Percentiles rank a stretch among this genome's conserved stretches.
Evolutionary conservation across 2,113 vertebrate genomes (phyloP).

Genomic region (Trachemys scripta): DNA sequence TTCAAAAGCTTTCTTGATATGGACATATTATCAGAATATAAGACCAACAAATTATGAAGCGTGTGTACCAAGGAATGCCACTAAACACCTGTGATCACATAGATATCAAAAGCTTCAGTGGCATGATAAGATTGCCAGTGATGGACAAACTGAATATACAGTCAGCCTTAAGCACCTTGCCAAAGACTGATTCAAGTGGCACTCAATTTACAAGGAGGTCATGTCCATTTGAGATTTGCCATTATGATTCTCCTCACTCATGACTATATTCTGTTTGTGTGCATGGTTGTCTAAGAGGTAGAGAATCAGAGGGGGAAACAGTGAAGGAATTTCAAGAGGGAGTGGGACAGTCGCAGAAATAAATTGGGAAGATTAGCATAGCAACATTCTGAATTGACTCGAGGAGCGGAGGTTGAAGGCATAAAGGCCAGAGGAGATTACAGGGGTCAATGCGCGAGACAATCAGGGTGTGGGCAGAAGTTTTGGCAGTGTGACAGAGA

Average conservation of each 20-base stretch:
- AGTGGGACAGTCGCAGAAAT: not conserved
- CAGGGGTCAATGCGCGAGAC: not conserved
- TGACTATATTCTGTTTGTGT: not conserved
- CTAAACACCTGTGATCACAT: not conserved
- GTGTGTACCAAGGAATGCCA: not conserved
- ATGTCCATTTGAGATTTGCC: not conserved
- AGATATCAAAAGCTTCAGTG: not conserved
- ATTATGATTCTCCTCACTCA: not conserved
- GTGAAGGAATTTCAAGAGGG: not conserved
- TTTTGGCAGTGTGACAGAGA: not conserved
- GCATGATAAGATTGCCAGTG: not conserved
- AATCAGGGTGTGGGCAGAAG: not conserved
- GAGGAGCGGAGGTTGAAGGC: not conserved
- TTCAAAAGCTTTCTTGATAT: not conserved
- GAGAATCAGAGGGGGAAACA: not conserved
- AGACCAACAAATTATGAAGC: not conserved
- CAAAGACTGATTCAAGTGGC: not conserved
- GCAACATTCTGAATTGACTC: not conserved
- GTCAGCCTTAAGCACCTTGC: not conserved
- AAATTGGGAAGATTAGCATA: not conserved
- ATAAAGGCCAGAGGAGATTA: not conserved
- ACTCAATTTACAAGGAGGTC: not conserved
- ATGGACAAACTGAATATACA: not conserved
- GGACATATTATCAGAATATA: not conserved
- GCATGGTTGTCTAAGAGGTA: not conserved